Evolutionary conservation across 2,797 vertebrate species (phyloP).

Genomic region (Pantherophis alleghaniensis): DNA sequence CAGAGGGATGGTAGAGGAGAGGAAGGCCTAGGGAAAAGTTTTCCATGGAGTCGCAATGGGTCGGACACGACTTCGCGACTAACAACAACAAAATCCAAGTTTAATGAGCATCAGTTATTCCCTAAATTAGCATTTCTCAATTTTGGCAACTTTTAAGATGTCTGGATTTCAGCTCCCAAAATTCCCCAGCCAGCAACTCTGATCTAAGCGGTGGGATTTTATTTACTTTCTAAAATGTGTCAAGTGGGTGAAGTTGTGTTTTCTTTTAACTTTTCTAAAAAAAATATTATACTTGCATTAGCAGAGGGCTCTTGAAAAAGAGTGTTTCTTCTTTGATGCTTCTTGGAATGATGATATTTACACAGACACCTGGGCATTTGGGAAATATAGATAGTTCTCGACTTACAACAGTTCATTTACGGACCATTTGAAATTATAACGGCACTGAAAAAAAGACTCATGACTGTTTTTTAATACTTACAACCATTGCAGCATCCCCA

Average conservation of each 20-base stretch:
- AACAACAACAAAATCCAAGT: neutral
- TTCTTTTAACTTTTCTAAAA: neutral
- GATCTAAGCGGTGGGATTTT: neutral
- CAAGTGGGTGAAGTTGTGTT: neutral
- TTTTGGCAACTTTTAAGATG: neutral
- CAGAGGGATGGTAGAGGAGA: too few relatives aligned
- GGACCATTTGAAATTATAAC: neutral
- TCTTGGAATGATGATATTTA: neutral
- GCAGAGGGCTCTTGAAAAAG: neutral
- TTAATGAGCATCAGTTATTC: neutral
- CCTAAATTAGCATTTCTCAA: neutral
- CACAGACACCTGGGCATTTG: neutral
- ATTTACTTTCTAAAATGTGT: neutral
- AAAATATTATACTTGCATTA: neutral
- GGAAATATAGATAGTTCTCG: neutral
- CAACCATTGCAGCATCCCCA: neutral
- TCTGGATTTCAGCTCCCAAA: neutral
- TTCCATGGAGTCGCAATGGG: too few relatives aligned
- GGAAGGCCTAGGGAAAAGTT: too few relatives aligned
- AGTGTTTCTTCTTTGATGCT: neutral
- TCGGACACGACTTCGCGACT: too few relatives aligned
- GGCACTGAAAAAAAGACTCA: neutral
- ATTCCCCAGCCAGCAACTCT: neutral
- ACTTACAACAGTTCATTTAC: neutral
- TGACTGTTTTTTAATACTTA: neutral